phyloP scores from a whole-genome alignment of 2,888 invertebrate species.

The Hirtodrosophila trivittata region DNA sequence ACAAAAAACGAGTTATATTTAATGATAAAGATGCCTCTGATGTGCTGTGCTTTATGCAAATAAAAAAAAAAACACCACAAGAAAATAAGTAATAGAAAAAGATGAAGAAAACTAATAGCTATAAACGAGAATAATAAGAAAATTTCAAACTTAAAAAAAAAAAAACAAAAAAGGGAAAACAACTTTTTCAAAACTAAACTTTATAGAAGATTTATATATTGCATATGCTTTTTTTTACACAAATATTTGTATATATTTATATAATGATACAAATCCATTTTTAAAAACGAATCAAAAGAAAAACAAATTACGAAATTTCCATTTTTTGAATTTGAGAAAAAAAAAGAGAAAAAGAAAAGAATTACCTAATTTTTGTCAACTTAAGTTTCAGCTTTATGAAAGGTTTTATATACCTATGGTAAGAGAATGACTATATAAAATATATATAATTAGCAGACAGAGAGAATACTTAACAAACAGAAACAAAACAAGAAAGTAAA shows the following conservation, averaged over 20 bases:
- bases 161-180: constrained; percentile 20
- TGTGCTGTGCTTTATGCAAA: constrained; percentile 64
- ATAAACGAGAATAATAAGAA: constrained; percentile 39
- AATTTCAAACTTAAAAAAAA: constrained; percentile 4
- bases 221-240: constrained; percentile 63
- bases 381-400: constrained; percentile 49
- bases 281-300: constrained; percentile 19
- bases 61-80: constrained; percentile 33
- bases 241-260: constrained; percentile 74
- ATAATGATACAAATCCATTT: constrained; percentile 43
- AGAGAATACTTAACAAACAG: constrained; percentile 35
- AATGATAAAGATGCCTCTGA: constrained; percentile 70
- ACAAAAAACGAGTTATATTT: constrained; percentile 64
- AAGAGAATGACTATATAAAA: no score
- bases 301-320: constrained; percentile 25
- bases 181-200: constrained; percentile 29
- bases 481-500: constrained; percentile 44
- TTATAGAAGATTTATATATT: constrained; percentile 47
- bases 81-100: constrained; percentile 16
- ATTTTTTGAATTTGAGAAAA: constrained; percentile 41
- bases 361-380: constrained; percentile 48
- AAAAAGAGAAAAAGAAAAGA: constrained; percentile 25
- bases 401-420: no score
- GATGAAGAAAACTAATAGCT: constrained; percentile 47
- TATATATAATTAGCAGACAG: constrained; percentile 15